Percentiles rank a stretch among this genome's conserved stretches.
These are phyloP conservation scores for Diachasma alloeum DNA, from an alignment of 1,140 invertebrate genomes.

Conservation along the genomic window DNA sequence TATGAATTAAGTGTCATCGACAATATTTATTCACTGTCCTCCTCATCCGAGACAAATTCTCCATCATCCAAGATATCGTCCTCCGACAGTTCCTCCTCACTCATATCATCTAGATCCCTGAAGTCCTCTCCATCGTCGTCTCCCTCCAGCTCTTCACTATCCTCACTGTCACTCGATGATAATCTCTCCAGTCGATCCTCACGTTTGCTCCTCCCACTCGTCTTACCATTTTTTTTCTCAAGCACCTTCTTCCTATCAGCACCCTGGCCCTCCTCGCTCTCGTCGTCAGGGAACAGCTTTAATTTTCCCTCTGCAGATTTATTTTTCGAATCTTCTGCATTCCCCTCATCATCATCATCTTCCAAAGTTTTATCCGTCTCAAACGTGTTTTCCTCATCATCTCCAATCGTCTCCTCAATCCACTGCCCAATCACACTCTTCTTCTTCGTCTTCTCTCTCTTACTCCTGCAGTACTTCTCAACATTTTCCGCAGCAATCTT, in stretches of 20 bases:
- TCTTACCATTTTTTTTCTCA: not conserved
- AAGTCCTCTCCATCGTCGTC: conserved; percentile 26
- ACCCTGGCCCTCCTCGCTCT: not conserved
- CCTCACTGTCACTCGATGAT: conserved; percentile 29
- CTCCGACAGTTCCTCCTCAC: conserved; percentile 34
- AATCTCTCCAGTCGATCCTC: conserved; percentile 20
- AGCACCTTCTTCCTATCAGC: not conserved
- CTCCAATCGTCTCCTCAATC: conserved; percentile 30
- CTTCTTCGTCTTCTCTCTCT: conserved; percentile 25
- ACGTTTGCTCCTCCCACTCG: not conserved
- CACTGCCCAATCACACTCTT: conserved; percentile 23
- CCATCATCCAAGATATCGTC: conserved; percentile 34
- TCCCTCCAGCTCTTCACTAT: conserved; percentile 26
- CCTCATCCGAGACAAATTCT: conserved; percentile 33
- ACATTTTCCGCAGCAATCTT: conserved; percentile 28
- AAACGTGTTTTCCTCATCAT: conserved; percentile 12
- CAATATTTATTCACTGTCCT: conserved; percentile 28
- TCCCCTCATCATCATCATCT: conserved; percentile 26
- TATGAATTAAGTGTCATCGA: not conserved
- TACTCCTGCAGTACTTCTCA: not conserved
- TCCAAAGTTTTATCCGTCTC: conserved; percentile 22
- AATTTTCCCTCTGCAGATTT: not conserved
- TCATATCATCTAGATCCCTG: conserved; percentile 31
- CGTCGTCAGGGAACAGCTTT: not conserved
- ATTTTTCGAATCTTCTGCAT: not conserved